These are phyloP conservation scores for Notocelia uddmanniana DNA, from an alignment of 2,888 invertebrate species.

Conservation along the genomic window DNA sequence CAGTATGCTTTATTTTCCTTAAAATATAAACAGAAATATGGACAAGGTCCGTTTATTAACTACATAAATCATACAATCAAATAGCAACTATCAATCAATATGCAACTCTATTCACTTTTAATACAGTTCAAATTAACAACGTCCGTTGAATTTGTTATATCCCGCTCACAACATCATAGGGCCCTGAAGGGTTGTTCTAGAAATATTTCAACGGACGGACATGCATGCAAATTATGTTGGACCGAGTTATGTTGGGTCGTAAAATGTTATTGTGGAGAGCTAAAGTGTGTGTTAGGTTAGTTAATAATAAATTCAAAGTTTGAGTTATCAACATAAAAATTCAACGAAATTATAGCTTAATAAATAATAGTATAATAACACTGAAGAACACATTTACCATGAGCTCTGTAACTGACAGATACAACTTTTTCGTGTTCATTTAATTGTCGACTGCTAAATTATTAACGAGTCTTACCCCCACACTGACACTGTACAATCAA, in stretches of 20 bases:
- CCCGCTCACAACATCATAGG: slow-evolving; percentile 25
- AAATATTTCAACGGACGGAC: slow-evolving; percentile 35
- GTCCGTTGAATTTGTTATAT: slow-evolving; percentile 26
- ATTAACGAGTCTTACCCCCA: neutral
- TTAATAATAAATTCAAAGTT: neutral
- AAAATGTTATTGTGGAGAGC: slow-evolving; percentile 24
- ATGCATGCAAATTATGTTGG: slow-evolving; percentile 34
- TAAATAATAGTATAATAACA: no score
- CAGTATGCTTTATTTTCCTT: neutral
- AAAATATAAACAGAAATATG: neutral
- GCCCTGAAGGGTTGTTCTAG: slow-evolving; percentile 30
- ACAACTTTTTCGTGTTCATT: no score
- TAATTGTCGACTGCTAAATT: no score
- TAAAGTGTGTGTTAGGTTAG: neutral
- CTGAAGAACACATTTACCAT: no score
- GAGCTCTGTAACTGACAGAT: no score
- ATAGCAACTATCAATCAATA: neutral
- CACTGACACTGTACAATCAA: slow-evolving; percentile 20
- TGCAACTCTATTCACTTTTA: slow-evolving; percentile 6
- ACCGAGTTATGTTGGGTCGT: slow-evolving; percentile 12
- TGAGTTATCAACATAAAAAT: no score
- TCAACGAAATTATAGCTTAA: no score
- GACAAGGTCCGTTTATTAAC: slow-evolving; percentile 3
- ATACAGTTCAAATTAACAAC: slow-evolving; percentile 1
- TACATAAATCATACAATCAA: slow-evolving; percentile 2